A percentile compares a stretch with the other conserved stretches of the same genome.
Evolutionary conservation across 2,113 vertebrate genomes (phyloP).

Genomic region (Recurvirostra avosetta): DNA sequence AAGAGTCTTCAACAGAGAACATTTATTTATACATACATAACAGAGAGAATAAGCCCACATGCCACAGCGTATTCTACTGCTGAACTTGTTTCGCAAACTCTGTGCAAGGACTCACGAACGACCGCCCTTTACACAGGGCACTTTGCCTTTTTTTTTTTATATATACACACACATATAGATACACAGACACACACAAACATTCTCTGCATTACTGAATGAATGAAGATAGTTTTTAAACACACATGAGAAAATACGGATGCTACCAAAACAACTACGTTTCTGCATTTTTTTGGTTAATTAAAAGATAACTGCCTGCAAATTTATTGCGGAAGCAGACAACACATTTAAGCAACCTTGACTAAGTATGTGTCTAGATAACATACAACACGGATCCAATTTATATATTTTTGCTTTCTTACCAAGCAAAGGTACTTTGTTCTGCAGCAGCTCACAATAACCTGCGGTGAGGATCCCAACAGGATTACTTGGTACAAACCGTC

Average conservation of each 20-base stretch:
- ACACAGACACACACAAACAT: background rate
- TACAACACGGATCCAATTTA: background rate
- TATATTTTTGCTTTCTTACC: constrained; percentile 76
- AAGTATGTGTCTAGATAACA: accelerated
- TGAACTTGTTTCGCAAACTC: background rate
- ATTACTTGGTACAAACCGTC: constrained; percentile 90
- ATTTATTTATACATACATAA: background rate
- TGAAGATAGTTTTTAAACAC: background rate
- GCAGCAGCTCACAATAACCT: constrained; percentile 93
- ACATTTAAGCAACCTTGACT: background rate
- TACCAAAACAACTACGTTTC: background rate
- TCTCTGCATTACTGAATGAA: background rate
- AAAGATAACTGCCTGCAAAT: background rate
- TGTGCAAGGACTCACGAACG: background rate
- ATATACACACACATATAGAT: accelerated
- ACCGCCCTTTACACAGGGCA: background rate
- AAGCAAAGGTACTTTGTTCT: constrained; percentile 97
- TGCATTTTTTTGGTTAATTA: background rate
- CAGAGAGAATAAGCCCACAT: background rate
- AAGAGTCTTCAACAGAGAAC: background rate
- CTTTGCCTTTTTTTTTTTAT: background rate
- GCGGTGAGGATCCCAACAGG: constrained; percentile 95
- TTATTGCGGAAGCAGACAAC: background rate
- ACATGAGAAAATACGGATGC: background rate
- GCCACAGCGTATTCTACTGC: background rate